Evolutionary conservation across 1,140 invertebrate species (phyloP), one percentile per base, ranked within the genome.

Genomic region (Microplitis demolitor): DNA sequence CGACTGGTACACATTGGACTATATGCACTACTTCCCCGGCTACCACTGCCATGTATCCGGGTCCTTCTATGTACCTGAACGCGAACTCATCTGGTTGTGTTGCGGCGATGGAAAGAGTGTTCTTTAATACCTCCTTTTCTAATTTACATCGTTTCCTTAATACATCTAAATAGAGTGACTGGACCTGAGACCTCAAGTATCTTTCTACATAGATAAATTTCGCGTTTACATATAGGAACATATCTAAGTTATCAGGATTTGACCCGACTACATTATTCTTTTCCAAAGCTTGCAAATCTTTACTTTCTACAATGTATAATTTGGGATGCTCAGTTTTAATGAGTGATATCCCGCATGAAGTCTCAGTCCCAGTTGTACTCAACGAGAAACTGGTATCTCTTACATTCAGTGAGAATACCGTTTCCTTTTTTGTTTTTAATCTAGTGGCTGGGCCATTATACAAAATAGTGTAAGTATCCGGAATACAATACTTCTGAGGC

Each of bases 261-360:
- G 61, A 50, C 3, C 9, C 4, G 31, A 77, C 66, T 54, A 74
- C 70, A 39, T 45, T 66, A 66, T 76, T 62, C 53, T 78, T 74
- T 70, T 68, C 72, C 16, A 73, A 16, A 14, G 4, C 0, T 35
- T 5, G 6, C 3, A 56, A 6, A 39, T 64, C 16, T 13, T 4
- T 66, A 9, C 31, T 3, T 70, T 79, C 75, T 0, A 78, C 8
- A 5, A 82, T 77, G 3, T 79, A 68, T 0, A 79, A 24, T 70
- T 74, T 76, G 3, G 73, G 76, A 54, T 78, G 77, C 58, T 80
- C 78, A 0, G 78, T 78, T 14, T 6, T 16, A 11, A 67, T 14
- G 1, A 79, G 4, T 50, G 8, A 56, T 3, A 64, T 56, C 0
- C 76, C 77, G 31, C 76, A 77, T 35, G 66, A 4, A 0, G n/a